phyloP scores from a whole-genome alignment of 92 coral and sea anemone genomes.

The Phenganax subtilis region DNA sequence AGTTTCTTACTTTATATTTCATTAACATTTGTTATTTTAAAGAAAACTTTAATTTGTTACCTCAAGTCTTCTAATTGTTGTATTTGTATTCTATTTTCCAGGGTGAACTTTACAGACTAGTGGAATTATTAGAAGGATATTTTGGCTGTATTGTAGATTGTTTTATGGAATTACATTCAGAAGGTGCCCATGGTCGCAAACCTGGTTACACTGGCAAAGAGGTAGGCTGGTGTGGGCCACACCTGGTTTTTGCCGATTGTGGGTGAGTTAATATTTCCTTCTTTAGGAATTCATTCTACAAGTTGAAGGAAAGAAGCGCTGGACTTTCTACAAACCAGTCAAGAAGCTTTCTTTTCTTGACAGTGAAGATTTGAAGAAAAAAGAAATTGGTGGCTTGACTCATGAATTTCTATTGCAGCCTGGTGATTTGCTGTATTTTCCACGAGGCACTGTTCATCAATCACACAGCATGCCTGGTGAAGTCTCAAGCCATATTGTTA shows the following conservation, averaged over 20 bases:
- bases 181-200: conserved; percentile 72
- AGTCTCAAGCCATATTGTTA: conserved; percentile 63
- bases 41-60: neutral
- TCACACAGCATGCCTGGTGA: conserved; percentile 57
- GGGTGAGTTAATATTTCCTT: neutral
- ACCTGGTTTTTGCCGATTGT: neutral
- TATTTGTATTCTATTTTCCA: conserved; percentile 13
- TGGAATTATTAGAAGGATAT: conserved; percentile 62
- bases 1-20: conserved; percentile 17
- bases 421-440: conserved; percentile 88
- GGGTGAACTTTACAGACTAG: conserved; percentile 66
- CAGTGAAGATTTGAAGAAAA: conserved; percentile 73
- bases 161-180: conserved; percentile 64
- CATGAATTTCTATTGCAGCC: conserved; percentile 77
- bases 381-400: conserved; percentile 65
- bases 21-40: neutral
- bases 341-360: conserved; percentile 68
- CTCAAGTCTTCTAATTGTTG: neutral
- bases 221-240: conserved; percentile 43
- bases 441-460: conserved; percentile 81
- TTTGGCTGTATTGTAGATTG: conserved; percentile 76
- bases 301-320: conserved; percentile 76
- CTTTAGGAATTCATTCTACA: conserved; percentile 82
- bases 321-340: conserved; percentile 72
- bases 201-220: conserved; percentile 81